phyloP scores from a whole-genome alignment of 1,140 invertebrate species.

The Branchinecta lynchi region DNA sequence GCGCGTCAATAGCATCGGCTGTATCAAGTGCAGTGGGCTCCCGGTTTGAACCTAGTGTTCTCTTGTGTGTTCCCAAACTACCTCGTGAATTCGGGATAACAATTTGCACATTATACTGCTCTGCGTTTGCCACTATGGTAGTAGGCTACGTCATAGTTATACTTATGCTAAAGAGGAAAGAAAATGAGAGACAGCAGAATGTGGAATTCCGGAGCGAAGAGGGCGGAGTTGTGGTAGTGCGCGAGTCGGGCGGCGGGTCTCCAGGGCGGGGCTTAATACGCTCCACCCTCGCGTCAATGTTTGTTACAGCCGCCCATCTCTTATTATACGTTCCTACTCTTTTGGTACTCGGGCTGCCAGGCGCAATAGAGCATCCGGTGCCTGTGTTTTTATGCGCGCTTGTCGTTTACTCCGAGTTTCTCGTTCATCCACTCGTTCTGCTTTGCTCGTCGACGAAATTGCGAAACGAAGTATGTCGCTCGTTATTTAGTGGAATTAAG shows the following conservation, averaged over 20 bases:
- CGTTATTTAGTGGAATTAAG: slow-evolving; percentile 15
- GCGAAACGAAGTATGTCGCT: slow-evolving; percentile 24
- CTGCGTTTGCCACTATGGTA: slow-evolving; percentile 26
- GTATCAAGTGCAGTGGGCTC: slow-evolving; percentile 25
- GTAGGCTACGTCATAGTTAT: slow-evolving; percentile 23
- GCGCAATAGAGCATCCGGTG: slow-evolving; percentile 25
- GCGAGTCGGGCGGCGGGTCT: neutral
- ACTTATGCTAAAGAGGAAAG: slow-evolving; percentile 14
- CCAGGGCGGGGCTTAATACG: slow-evolving; percentile 22
- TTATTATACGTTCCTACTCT: slow-evolving; percentile 26
- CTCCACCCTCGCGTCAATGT: slow-evolving; percentile 26
- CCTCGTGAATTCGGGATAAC: slow-evolving; percentile 28
- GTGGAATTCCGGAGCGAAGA: slow-evolving; percentile 21
- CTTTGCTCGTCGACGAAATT: slow-evolving; percentile 26
- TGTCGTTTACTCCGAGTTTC: slow-evolving; percentile 29
- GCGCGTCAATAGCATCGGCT: slow-evolving; percentile 24
- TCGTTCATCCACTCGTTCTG: slow-evolving; percentile 28
- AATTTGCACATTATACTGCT: slow-evolving; percentile 28
- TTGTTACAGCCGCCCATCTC: slow-evolving; percentile 27
- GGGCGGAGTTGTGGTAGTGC: neutral
- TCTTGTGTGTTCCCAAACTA: slow-evolving; percentile 29
- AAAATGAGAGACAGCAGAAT: slow-evolving; percentile 17
- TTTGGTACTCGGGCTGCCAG: slow-evolving; percentile 28
- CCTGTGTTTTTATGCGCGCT: slow-evolving; percentile 27
- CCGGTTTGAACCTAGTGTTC: slow-evolving; percentile 28